Evolutionary conservation across 2,797 vertebrate genomes (phyloP), one percentile per base, ranked within the genome.

Genomic region (Diceros bicornis): DNA sequence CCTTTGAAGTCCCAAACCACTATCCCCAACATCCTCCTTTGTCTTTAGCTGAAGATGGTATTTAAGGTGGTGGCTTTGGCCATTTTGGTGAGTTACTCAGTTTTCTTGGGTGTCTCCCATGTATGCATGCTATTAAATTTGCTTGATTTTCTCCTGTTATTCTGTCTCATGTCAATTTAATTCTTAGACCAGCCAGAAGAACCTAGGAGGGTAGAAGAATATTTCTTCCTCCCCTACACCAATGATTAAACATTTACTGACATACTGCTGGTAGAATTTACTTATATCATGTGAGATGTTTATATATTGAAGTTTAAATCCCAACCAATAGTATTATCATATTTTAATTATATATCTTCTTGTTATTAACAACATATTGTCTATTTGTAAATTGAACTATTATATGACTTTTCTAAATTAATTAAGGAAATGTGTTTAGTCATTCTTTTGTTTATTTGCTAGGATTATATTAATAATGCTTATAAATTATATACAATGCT

Each of bases 361-460:
- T 47, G 4, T 41, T 74, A 37, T 71, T 75, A 64, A n/a, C 11
- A 69, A 13, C 4, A 44, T 82, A 62, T 41, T 78, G 66, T 16
- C 17, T 84, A 3, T 83, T 57, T 90, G 41, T 52, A 95, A 83
- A 41, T 62, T 96, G 32, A 96, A 7, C 20, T 89, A 1, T 59
- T 72, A 61, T 62, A 16, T 95, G 8, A 82, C 50, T 83, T 92
- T 71, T 20, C 14, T 71, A 75, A 93, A 44, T 92, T 89, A 6
- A 18, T 83, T 83, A 86, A 79, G 27, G 7, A 89, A 96, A 94
- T 47, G 7, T 75, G 2, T 34, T 83, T 86, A 87, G 81, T 83
- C 75, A 89, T 89, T 84, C 7, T 92, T 72, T 79, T 68, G 18
- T 84, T 93, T 89, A 89, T 94, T 72, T 52, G 25, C 14, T 82